phyloP scores from a whole-genome alignment of 1,140 invertebrate genomes.

The Diprion similis region DNA sequence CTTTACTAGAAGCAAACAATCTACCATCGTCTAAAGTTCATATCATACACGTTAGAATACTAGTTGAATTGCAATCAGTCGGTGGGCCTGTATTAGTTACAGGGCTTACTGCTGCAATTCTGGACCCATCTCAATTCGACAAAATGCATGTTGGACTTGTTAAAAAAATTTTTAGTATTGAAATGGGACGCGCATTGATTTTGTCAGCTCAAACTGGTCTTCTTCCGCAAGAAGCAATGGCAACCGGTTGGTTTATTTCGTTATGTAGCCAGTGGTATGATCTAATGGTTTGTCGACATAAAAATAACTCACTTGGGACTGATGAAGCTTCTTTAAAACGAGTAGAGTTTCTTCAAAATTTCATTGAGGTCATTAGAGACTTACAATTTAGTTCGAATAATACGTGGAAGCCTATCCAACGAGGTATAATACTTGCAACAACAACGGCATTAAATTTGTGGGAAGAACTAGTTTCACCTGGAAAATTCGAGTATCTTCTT shows the following conservation, averaged over 20 bases:
- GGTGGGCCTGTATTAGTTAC: not conserved
- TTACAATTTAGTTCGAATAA: not conserved
- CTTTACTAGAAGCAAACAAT: not conserved
- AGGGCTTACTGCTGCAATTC: not conserved
- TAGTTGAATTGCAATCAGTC: not conserved
- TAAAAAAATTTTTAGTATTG: not conserved
- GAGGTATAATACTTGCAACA: not conserved
- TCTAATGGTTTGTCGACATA: not conserved
- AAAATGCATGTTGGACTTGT: conserved; percentile 21
- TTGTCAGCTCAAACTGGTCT: not conserved
- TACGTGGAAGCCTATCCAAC: conserved; percentile 17
- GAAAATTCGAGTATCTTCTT: conserved; percentile 15
- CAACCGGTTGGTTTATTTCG: conserved; percentile 13
- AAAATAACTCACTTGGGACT: not conserved
- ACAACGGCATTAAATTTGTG: not conserved
- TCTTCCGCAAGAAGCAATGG: not conserved
- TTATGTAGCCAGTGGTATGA: conserved; percentile 5
- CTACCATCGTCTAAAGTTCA: conserved; percentile 7
- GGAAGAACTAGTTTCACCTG: not conserved
- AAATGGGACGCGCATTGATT: not conserved
- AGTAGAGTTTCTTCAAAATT: too few relatives aligned
- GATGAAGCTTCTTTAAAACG: not conserved
- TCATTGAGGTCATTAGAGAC: too few relatives aligned
- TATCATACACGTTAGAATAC: not conserved
- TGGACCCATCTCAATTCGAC: not conserved